Conservation (phyloP, 2,797 vertebrate species). For the Pseudochirops corinnae region DNA sequence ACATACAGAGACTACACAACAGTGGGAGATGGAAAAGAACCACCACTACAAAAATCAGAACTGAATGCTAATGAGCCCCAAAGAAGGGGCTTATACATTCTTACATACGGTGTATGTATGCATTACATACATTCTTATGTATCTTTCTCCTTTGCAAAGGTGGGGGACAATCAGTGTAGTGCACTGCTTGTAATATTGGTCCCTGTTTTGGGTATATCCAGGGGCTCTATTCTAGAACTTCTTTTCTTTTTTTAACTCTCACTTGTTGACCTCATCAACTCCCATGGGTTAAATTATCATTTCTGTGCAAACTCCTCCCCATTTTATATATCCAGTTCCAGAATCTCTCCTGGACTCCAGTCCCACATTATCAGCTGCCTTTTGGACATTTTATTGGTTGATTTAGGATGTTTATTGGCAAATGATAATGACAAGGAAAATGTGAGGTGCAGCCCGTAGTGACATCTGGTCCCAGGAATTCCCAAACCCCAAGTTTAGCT, state of each 20-base stretch:
- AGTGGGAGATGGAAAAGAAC: background rate
- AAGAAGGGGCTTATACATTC: background rate
- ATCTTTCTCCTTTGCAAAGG: background rate
- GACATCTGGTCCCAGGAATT: background rate
- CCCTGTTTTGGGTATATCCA: background rate
- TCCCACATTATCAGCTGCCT: background rate
- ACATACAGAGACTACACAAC: background rate
- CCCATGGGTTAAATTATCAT: background rate
- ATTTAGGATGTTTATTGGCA: background rate
- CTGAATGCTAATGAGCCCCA: background rate
- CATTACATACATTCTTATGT: background rate
- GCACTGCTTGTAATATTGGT: background rate
- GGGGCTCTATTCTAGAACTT: background rate
- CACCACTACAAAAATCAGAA: background rate
- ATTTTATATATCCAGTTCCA: background rate
- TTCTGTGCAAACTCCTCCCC: background rate
- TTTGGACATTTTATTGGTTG: background rate
- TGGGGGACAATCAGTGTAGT: background rate
- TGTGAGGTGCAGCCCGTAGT: background rate
- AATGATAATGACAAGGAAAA: background rate
- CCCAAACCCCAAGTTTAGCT: background rate
- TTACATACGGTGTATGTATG: no score
- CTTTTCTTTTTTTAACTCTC: background rate
- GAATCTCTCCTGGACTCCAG: background rate
- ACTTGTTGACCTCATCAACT: background rate